A percentile compares a stretch with the other conserved stretches of the same genome.
phyloP scores from a whole-genome alignment of 2,113 vertebrate species.

The Catagonus wagneri region DNA sequence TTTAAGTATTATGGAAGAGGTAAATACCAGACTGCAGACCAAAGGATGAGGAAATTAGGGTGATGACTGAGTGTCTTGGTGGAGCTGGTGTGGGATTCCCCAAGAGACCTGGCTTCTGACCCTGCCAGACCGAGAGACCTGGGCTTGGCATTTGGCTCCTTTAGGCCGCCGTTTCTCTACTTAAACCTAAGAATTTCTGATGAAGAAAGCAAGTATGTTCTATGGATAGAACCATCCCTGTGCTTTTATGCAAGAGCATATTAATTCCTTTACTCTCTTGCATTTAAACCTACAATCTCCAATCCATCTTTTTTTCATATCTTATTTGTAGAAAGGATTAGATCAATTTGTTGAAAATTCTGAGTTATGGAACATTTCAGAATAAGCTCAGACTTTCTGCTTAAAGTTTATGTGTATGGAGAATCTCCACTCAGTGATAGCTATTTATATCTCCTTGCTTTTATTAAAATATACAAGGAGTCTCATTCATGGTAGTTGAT shows the following conservation, averaged over 20 bases:
- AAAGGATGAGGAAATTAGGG: neutral
- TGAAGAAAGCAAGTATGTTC: neutral
- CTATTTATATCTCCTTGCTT: neutral
- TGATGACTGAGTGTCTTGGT: neutral
- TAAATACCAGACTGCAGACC: neutral
- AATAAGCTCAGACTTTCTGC: neutral
- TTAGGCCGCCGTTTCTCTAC: neutral
- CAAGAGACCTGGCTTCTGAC: neutral
- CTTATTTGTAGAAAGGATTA: slow-evolving; percentile 32
- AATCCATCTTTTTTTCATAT: neutral
- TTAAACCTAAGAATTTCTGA: slow-evolving; percentile 38
- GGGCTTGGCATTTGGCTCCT: neutral
- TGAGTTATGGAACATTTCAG: slow-evolving; percentile 17
- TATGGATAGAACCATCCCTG: neutral
- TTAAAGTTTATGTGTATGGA: neutral
- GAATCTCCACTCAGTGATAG: neutral
- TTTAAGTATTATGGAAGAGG: neutral
- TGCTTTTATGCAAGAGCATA: slow-evolving; percentile 1
- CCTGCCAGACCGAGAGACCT: neutral
- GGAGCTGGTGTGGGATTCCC: neutral
- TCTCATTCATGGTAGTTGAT: neutral
- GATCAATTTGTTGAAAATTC: slow-evolving; percentile 19
- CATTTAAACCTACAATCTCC: slow-evolving; percentile 46
- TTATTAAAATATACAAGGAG: neutral
- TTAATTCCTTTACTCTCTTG: neutral